Percentiles rank a stretch among this genome's conserved stretches.
phyloP scores from a whole-genome alignment of 2,797 vertebrate species.

The Pristis pectinata region DNA sequence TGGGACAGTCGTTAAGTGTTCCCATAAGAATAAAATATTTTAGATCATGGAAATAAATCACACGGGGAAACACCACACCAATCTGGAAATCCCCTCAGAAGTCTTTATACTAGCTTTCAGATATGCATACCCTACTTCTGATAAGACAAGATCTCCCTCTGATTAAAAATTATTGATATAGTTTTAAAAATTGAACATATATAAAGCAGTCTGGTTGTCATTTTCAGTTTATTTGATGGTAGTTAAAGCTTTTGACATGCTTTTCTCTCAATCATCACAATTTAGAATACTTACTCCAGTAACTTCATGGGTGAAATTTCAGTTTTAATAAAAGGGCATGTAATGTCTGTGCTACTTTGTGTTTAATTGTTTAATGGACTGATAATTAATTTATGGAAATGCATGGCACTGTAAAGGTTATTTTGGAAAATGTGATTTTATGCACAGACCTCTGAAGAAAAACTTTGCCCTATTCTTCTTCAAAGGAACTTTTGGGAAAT shows the following conservation, averaged over 20 bases:
- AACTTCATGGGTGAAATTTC: neutral
- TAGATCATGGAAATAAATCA: slow-evolving; percentile 7
- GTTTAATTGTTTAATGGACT: neutral
- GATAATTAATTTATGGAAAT: neutral
- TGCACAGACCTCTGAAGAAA: neutral
- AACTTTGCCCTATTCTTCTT: neutral
- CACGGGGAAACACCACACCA: neutral
- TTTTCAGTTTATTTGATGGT: neutral
- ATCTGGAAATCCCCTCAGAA: slow-evolving; percentile 22
- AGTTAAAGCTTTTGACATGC: neutral
- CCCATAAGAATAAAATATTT: neutral
- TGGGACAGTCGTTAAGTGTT: neutral
- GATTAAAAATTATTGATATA: neutral
- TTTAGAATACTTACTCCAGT: neutral
- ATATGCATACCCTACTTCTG: neutral
- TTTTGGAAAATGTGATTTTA: neutral
- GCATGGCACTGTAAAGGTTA: neutral
- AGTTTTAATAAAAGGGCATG: neutral
- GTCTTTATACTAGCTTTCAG: neutral
- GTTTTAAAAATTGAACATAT: neutral
- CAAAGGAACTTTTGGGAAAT: neutral
- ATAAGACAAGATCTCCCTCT: neutral
- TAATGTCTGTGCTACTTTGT: neutral
- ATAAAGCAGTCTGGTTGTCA: neutral
- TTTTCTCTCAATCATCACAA: neutral